These are phyloP conservation scores for Eilema sororculum DNA, from an alignment of 2,888 invertebrate genomes.

Conservation along the genomic window DNA sequence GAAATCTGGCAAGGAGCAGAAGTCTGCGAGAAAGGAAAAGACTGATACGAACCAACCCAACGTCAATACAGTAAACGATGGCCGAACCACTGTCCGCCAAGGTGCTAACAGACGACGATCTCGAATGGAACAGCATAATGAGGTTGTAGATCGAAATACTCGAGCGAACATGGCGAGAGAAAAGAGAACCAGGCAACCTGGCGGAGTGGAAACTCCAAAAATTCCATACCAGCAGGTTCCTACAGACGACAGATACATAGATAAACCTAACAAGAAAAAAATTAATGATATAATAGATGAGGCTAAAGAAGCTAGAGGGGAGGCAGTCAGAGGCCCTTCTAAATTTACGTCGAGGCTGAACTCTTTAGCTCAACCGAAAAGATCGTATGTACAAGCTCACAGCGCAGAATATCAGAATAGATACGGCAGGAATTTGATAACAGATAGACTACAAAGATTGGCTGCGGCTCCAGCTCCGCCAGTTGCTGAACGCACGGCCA, in stretches of 20 bases:
- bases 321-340: slow-evolving; percentile 79
- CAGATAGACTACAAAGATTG: slow-evolving; percentile 64
- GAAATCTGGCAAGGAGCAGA: slow-evolving; percentile 56
- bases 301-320: slow-evolving; percentile 78
- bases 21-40: slow-evolving; percentile 53
- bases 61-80: slow-evolving; percentile 40
- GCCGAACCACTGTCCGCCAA: slow-evolving; percentile 51
- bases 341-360: slow-evolving; percentile 70
- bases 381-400: slow-evolving; percentile 70
- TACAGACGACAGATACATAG: slow-evolving; percentile 54
- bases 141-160: slow-evolving; percentile 45
- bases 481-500: slow-evolving; percentile 42
- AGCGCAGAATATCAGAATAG: slow-evolving; percentile 68
- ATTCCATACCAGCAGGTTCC: slow-evolving; percentile 40
- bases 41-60: slow-evolving; percentile 39
- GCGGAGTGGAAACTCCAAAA: slow-evolving; percentile 44
- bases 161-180: slow-evolving; percentile 38
- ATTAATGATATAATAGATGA: slow-evolving; percentile 75
- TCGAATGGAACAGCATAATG: slow-evolving; percentile 60
- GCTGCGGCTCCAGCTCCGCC: slow-evolving; percentile 42
- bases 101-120: slow-evolving; percentile 54
- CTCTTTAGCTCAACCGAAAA: slow-evolving; percentile 78
- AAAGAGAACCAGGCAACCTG: slow-evolving; percentile 36
- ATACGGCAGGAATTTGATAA: slow-evolving; percentile 62
- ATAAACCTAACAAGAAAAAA: slow-evolving; percentile 61